Conservation (phyloP, 2,797 vertebrate species). For the Spea hammondii region DNA sequence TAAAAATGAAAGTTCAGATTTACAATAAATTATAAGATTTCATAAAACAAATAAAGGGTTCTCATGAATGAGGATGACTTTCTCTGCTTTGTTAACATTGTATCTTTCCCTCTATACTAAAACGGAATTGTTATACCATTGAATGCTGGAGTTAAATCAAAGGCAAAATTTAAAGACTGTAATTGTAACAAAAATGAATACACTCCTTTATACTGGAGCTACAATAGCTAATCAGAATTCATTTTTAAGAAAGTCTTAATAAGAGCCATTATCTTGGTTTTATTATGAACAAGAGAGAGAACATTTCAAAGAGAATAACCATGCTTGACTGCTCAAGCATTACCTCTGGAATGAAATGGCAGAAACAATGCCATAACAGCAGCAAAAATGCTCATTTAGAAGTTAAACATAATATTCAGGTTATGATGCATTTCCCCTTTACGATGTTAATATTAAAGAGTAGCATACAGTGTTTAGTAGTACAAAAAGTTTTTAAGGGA, state of each 20-base stretch:
- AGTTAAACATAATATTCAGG: conserved; percentile 35
- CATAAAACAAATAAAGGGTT: neutral
- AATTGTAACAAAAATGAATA: conserved; percentile 14
- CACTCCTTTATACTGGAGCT: conserved; percentile 12
- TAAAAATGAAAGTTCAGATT: neutral
- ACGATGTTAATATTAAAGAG: conserved; percentile 1
- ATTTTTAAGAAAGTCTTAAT: conserved; percentile 38
- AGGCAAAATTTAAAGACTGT: neutral
- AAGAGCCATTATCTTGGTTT: conserved; percentile 44
- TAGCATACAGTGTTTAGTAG: conserved; percentile 13
- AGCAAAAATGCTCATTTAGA: conserved; percentile 31
- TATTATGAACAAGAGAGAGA: conserved; percentile 43
- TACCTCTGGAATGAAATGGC: conserved; percentile 28
- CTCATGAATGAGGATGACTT: neutral
- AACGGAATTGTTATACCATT: conserved; percentile 9
- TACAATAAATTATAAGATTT: neutral
- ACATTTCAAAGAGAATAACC: conserved; percentile 37
- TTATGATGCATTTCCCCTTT: conserved; percentile 6
- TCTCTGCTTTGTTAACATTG: neutral
- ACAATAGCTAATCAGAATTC: conserved; percentile 39
- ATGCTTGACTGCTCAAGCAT: conserved; percentile 44
- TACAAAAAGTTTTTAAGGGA: conserved; percentile 6
- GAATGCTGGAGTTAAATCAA: conserved; percentile 5
- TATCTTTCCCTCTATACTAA: neutral
- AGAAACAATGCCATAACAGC: conserved; percentile 34